Conservation (phyloP, 1,140 invertebrate species). For the Heliconius nattereri region DNA sequence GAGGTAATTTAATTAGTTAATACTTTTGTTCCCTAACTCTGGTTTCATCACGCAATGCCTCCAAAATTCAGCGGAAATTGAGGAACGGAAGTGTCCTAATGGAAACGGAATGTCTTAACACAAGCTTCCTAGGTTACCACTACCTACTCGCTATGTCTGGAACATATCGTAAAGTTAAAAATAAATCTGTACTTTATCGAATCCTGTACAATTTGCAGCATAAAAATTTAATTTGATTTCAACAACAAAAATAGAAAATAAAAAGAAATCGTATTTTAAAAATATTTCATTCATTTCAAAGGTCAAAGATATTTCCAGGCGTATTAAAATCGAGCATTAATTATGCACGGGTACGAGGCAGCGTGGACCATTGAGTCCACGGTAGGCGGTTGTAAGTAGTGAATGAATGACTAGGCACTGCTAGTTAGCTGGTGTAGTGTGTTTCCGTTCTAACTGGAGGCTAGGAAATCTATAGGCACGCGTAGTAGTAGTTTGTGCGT, state of each 20-base stretch:
- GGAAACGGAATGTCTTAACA: too few species aligned
- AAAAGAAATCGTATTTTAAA: neutral
- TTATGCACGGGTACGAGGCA: neutral
- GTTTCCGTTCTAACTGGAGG: neutral
- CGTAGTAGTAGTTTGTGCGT: neutral
- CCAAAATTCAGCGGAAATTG: too few species aligned
- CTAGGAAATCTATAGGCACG: neutral
- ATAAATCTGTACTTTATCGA: neutral
- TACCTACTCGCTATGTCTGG: too few species aligned
- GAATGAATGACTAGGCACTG: neutral
- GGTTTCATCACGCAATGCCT: too few species aligned
- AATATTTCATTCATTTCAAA: conserved; percentile 3
- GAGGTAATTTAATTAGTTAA: too few species aligned
- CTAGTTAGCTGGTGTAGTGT: neutral
- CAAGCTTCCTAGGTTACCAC: too few species aligned
- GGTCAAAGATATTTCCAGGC: conserved; percentile 9
- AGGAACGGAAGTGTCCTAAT: too few species aligned
- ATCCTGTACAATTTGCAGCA: neutral
- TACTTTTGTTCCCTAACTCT: too few species aligned
- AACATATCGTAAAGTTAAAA: too few species aligned
- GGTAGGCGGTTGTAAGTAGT: neutral
- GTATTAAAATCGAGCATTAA: conserved; percentile 1
- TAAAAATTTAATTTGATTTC: neutral
- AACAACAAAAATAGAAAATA: neutral
- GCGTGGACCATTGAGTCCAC: neutral